These are phyloP conservation scores for Chamaetylas fuelleborni DNA, from an alignment of 2,113 vertebrate species.

Conservation along the genomic window DNA sequence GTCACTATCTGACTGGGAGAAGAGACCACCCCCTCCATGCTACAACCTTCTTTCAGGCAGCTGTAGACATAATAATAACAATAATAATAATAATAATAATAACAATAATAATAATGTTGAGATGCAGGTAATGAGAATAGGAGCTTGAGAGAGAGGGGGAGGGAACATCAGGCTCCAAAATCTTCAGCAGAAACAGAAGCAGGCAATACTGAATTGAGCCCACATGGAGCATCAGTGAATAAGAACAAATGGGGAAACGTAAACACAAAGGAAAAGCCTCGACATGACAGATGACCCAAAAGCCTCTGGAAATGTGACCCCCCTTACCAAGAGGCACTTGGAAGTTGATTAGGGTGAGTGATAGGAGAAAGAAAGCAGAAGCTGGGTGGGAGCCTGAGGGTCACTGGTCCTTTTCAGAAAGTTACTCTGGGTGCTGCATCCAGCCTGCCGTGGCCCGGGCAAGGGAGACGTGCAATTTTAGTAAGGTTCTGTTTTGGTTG, in stretches of 20 bases:
- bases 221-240: background rate
- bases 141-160: background rate
- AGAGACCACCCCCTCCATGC: background rate
- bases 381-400: background rate
- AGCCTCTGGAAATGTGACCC: background rate
- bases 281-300: background rate
- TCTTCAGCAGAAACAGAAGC: background rate
- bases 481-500: background rate
- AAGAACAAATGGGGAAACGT: rapidly evolving
- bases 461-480: background rate
- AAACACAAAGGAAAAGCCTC: background rate
- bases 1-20: background rate
- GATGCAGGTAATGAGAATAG: background rate
- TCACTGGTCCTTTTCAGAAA: background rate
- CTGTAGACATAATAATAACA: background rate
- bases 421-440: background rate
- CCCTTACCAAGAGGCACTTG: background rate
- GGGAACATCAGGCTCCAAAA: background rate
- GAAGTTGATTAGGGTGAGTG: background rate
- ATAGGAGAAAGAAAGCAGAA: conserved; percentile 24
- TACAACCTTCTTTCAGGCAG: background rate
- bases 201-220: background rate
- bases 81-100: no score
- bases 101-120: rapidly evolving
- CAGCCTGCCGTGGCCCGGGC: background rate